Percentiles rank a stretch among this genome's conserved stretches.
These are phyloP conservation scores for Chamaea fasciata DNA, from an alignment of 2,113 vertebrate species.

Conservation along the genomic window DNA sequence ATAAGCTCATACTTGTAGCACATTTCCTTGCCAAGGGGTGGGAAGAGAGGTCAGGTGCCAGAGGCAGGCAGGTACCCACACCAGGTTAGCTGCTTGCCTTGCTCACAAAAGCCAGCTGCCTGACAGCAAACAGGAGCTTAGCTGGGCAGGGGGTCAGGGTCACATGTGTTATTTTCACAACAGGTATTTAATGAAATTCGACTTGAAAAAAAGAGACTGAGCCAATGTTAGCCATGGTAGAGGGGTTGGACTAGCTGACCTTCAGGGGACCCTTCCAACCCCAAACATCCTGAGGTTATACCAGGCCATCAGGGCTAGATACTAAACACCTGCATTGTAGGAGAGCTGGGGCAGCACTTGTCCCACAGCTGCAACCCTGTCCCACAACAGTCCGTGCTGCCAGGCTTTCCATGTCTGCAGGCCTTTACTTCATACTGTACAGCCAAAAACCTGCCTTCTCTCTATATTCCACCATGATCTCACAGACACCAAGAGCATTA, in stretches of 20 bases:
- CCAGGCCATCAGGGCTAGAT: background rate
- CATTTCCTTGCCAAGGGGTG: background rate
- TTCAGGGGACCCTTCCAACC: background rate
- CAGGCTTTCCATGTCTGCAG: background rate
- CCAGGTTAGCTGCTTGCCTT: background rate
- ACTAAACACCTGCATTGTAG: background rate
- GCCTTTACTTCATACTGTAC: accelerated
- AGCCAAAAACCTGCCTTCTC: background rate
- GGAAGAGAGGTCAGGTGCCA: background rate
- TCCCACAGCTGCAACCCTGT: background rate
- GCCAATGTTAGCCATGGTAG: background rate
- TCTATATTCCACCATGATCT: accelerated
- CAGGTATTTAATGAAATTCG: background rate
- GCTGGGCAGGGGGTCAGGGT: background rate
- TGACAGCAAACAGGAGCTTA: background rate
- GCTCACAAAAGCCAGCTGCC: background rate
- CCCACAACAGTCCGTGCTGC: accelerated
- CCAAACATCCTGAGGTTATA: background rate
- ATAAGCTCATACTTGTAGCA: accelerated
- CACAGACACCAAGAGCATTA: background rate
- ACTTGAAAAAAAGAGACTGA: background rate
- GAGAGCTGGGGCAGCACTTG: background rate
- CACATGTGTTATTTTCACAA: background rate
- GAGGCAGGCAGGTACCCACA: background rate
- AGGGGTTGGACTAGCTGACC: background rate